phyloP scores from a whole-genome alignment of 2,797 vertebrate genomes.

The Gila robusta region DNA sequence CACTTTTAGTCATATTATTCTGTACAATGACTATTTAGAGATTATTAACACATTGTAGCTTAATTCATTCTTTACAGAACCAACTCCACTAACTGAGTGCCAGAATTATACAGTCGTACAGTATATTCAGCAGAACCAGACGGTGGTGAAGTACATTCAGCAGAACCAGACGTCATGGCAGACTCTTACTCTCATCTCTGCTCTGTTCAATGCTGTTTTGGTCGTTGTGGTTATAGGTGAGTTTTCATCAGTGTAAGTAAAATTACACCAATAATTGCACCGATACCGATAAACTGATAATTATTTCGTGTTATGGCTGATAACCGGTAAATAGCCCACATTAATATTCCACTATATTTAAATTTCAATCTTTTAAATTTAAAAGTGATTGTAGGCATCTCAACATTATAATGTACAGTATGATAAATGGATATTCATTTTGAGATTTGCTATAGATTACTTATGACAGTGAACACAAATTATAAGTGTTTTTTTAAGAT shows the following conservation, averaged over 20 bases:
- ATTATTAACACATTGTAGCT: background rate
- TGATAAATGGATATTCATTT: background rate
- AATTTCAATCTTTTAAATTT: background rate
- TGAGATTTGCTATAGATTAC: background rate
- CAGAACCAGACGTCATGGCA: background rate
- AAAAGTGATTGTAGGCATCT: background rate
- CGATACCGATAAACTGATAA: background rate
- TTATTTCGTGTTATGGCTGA: background rate
- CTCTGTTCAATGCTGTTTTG: background rate
- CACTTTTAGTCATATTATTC: background rate
- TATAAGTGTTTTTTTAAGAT: background rate
- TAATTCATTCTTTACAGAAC: background rate
- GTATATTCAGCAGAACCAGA: background rate
- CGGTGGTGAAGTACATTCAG: background rate
- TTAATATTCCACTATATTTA: too few relatives aligned
- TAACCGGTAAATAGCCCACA: too few relatives aligned
- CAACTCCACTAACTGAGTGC: background rate
- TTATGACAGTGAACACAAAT: background rate
- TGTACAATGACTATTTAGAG: background rate
- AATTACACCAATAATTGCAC: background rate
- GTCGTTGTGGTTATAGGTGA: background rate
- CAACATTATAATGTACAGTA: too few relatives aligned
- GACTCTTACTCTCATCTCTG: background rate
- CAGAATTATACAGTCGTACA: background rate
- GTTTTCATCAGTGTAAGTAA: background rate